These are phyloP conservation scores for Gallinago nigripennis DNA, from an alignment of 2,797 vertebrate species.

Conservation along the genomic window DNA sequence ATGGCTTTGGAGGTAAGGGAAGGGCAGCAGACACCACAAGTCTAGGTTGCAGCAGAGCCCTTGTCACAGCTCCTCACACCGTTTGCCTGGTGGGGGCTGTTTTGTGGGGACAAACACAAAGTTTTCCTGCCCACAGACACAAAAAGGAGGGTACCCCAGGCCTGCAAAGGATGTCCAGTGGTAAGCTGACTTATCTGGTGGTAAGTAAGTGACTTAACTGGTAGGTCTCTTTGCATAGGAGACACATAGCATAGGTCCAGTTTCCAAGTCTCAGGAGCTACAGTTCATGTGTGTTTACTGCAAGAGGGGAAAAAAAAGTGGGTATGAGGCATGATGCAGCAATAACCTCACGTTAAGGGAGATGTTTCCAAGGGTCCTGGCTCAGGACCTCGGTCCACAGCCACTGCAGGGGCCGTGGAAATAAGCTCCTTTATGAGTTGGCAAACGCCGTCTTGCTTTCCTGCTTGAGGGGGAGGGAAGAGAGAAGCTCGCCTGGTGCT, in stretches of 20 bases:
- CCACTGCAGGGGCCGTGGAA: not conserved
- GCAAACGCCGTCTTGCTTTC: not conserved
- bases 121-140: not conserved
- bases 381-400: not conserved
- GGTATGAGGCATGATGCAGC: not conserved
- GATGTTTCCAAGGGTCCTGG: not conserved
- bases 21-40: not conserved
- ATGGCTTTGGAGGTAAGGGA: not conserved
- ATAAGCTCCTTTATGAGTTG: not conserved
- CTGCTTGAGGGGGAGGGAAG: not conserved
- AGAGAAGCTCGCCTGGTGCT: not conserved
- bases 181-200: no score
- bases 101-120: not conserved
- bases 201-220: not conserved
- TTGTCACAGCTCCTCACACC: not conserved
- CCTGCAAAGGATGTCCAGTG: not conserved
- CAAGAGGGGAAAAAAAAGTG: not conserved
- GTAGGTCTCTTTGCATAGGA: fast-evolving
- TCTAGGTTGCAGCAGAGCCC: not conserved
- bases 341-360: not conserved
- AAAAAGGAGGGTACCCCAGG: not conserved
- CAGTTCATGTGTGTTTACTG: not conserved
- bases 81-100: fast-evolving
- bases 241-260: not conserved
- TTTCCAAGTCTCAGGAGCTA: not conserved